Base-by-base conservation (phyloP, 2,113 vertebrate genomes). In the Glareola pratincola region DNA sequence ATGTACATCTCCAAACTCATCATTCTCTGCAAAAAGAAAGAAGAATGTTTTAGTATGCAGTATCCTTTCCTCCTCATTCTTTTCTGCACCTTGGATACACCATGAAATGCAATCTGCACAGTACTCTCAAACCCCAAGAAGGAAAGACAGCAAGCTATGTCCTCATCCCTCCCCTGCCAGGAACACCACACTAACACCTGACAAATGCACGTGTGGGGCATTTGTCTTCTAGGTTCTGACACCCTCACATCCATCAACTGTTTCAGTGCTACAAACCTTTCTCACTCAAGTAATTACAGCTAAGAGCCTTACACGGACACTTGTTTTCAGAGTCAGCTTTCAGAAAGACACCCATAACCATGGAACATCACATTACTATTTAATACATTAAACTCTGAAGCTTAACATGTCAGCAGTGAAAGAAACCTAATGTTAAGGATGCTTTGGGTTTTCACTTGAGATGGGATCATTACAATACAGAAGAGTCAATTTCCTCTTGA, bases 1-100 rank as follows among this genome's bases (percentile, higher is more conserved):
- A 98, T 96, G 96, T 98, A 98, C 96, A 99, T 98, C 98, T 98
- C 98, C 98, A 97, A 97, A 99, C 92, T 98, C 98, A 92, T 99
- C 98, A 96, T 93, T 98, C 97, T 99, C 99, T 99, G 98, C 75
- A 98, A 98, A 97, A 96, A 97, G 94, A 96, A 92, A 97, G 53
- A 94, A 90, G 19, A 84, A 95, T 24, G 15, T 27, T 90, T 98
- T 97, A 98, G 92, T 84, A 82, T 64, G 37, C 12, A 63, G 15
- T 14, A 63, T 24, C 68, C 23, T 56, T 79, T 82, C 37, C 22
- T 60, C 64, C 23, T 16, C 62, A 4, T 2, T 18, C 62, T 71
- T 47, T n/a, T 21, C 43, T 69, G 26, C 36, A 77, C 43, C 43
- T 45, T 7, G 3, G 48, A 74, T 39, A 68, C n/a, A 80, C 14